phyloP scores from a whole-genome alignment of 2,113 vertebrate genomes.

The Scophthalmus maximus region DNA sequence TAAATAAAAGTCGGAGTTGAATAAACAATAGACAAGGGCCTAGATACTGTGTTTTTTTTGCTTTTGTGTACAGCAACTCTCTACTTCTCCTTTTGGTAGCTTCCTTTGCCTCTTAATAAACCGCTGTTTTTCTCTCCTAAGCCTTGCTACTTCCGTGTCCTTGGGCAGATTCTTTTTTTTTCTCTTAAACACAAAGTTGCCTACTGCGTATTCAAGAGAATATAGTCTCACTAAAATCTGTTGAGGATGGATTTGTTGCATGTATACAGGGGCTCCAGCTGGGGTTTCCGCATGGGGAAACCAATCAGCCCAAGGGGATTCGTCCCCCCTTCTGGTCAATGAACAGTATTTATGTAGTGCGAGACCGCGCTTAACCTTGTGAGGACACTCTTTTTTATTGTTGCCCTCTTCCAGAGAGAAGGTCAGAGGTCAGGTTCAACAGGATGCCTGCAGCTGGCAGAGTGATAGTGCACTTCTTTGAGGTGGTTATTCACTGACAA shows the following conservation, averaged over 20 bases:
- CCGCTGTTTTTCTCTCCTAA: conserved; percentile 17
- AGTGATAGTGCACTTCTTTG: conserved; percentile 6
- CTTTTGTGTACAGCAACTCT: conserved; percentile 38
- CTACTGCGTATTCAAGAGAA: conserved; percentile 4
- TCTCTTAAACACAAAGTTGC: conserved; percentile 5
- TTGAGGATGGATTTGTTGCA: conserved; percentile 21
- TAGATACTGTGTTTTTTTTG: not conserved
- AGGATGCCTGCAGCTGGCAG: conserved; percentile 24
- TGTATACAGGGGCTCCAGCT: conserved; percentile 5
- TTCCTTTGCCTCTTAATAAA: conserved; percentile 50
- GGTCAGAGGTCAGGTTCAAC: conserved; percentile 36
- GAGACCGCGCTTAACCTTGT: conserved; percentile 11
- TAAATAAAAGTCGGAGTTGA: not conserved
- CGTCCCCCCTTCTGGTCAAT: conserved; percentile 34
- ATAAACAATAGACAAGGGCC: not conserved
- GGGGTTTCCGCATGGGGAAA: conserved; percentile 43
- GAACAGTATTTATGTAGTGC: conserved; percentile 24
- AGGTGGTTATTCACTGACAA: not conserved
- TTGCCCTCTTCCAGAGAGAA: not conserved
- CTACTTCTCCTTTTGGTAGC: conserved; percentile 76
- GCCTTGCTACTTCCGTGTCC: conserved; percentile 63
- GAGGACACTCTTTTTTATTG: conserved; percentile 19
- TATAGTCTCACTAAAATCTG: not conserved
- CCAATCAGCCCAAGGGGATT: conserved; percentile 6
- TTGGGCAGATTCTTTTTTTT: conserved; percentile 15